A percentile compares a stretch with the other conserved stretches of the same genome.
Evolutionary conservation across 2,888 invertebrate genomes (phyloP).

Genomic region (Celastrina argiolus): DNA sequence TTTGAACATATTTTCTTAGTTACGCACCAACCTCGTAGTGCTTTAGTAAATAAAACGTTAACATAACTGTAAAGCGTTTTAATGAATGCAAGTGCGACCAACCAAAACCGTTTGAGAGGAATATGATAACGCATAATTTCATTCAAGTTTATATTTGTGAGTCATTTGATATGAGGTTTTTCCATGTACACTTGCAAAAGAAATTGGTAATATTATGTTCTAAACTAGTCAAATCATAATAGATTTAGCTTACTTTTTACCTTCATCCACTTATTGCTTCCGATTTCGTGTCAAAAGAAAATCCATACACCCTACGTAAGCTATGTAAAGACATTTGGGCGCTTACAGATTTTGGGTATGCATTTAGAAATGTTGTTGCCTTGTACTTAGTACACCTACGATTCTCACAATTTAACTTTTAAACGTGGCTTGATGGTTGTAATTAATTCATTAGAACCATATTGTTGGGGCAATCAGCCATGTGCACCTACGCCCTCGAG

Average conservation of each 20-base stretch:
- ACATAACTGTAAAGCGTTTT: conserved; percentile 16
- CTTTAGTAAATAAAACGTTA: conserved; percentile 16
- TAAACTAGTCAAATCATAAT: no score
- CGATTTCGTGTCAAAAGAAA: no score
- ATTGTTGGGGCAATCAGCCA: conserved; percentile 10
- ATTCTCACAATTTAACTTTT: not conserved
- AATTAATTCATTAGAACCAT: conserved; percentile 18
- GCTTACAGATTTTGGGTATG: not conserved
- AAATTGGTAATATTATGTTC: no score
- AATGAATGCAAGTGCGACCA: conserved; percentile 13
- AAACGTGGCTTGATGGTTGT: not conserved
- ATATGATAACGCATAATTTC: conserved; percentile 11
- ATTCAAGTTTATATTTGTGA: not conserved
- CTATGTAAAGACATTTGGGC: not conserved
- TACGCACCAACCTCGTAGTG: not conserved
- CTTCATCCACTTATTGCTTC: no score
- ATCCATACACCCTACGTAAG: no score
- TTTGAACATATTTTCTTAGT: not conserved
- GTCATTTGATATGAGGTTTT: not conserved
- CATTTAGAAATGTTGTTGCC: not conserved
- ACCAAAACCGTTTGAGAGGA: not conserved
- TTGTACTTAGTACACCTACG: conserved; percentile 13
- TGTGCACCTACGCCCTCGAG: conserved; percentile 3
- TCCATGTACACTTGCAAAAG: not conserved
- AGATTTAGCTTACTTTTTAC: no score